Evolutionary conservation across 2,797 vertebrate species (phyloP), one percentile per base, ranked within the genome.

Genomic region (Coendou prehensilis): DNA sequence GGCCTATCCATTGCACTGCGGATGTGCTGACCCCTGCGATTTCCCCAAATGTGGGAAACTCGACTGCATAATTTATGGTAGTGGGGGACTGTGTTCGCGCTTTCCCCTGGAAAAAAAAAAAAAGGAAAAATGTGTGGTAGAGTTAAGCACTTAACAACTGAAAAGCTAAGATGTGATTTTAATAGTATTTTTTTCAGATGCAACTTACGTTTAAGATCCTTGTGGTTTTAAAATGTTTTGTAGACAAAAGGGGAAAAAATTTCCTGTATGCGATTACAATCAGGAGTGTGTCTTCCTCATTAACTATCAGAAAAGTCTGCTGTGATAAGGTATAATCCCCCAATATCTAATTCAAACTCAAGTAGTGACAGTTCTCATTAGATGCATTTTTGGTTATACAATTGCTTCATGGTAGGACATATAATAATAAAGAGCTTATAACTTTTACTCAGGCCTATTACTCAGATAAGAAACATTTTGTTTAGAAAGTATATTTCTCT

Each of bases 331-430:
- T 73, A 28, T 64, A 83, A 84, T 28, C 22, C 23, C 28, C 90
- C 73, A 85, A 28, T 57, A 20, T 47, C 71, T 97, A 76, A 63
- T 94, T 84, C 23, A 45, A 91, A 87, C 14, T 82, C 54, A 86
- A 54, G 5, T 33, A 63, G 0, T 84, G 30, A 78, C 14, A 64
- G 15, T 73, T 95, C 18, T 89, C 9, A 69, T 61, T 79, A 91
- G 26, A 3, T 61, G 2, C 47, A 26, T 76, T 79, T 87, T 90
- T 84, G 52, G 28, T 64, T 87, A 52, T 63, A 41, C 6, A 94
- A 41, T 18, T 30, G 83, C 37, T 94, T 67, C 69, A 8, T 71
- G 13, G 15, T 41, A 63, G 50, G 15, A 63, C 1, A 63, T 41
- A 50, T n/a, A 84, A 87, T 82, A 91, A 75, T 57, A 61, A 52